Conservation (phyloP, 2,888 invertebrate species). For the Andrena haemorrhoa region DNA sequence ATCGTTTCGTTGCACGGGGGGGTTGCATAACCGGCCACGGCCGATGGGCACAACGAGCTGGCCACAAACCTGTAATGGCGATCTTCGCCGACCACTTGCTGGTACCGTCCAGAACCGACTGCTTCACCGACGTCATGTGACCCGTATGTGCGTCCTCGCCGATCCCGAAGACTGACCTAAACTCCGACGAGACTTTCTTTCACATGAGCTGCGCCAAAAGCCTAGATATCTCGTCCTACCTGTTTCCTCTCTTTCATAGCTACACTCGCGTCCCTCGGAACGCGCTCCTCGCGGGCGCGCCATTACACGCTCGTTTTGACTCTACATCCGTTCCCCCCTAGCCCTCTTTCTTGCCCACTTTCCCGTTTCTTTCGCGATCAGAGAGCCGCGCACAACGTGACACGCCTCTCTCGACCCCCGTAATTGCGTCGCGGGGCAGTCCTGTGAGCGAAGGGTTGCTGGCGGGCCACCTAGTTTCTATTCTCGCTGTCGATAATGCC, state of each 20-base stretch:
- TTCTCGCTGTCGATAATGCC: not conserved
- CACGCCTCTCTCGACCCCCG: conserved; percentile 1
- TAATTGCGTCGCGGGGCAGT: conserved; percentile 16
- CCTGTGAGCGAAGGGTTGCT: conserved; percentile 1
- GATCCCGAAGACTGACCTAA: conserved; percentile 97
- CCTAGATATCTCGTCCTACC: conserved; percentile 71
- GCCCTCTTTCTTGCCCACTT: not conserved
- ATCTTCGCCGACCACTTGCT: conserved; percentile 99
- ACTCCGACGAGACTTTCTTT: conserved; percentile 83
- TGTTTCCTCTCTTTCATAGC: conserved; percentile 22
- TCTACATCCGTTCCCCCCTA: not conserved
- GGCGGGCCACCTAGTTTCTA: conserved; percentile 3
- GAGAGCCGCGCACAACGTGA: conserved; percentile 33
- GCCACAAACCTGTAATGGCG: conserved; percentile 97
- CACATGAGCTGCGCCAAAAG: conserved; percentile 75
- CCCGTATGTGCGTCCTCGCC: conserved; percentile 97
- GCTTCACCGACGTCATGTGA: conserved; percentile 99
- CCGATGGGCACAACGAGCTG: conserved; percentile 71
- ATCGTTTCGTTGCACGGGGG: conserved; percentile 52
- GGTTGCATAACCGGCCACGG: conserved; percentile 61
- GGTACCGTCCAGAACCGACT: conserved; percentile 99
- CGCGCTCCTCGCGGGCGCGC: not conserved
- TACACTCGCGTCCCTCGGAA: conserved; percentile 6
- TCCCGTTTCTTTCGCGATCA: not conserved
- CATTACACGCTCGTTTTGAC: not conserved